These are phyloP conservation scores for Teleopsis dalmanni DNA, from an alignment of 1,140 invertebrate genomes.

Conservation along the genomic window DNA sequence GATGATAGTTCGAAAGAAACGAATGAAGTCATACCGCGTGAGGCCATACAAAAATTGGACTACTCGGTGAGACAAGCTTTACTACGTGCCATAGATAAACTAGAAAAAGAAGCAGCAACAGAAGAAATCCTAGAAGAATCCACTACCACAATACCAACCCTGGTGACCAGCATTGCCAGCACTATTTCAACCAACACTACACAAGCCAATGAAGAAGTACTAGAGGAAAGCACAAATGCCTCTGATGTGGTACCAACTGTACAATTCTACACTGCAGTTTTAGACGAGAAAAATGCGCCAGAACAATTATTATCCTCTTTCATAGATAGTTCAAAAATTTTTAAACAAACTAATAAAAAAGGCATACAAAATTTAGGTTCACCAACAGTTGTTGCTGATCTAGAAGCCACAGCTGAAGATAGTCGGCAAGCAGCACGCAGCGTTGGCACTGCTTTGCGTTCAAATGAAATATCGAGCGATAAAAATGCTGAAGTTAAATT, in stretches of 20 bases:
- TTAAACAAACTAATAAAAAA: constrained; percentile 31
- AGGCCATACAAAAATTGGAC: constrained; percentile 54
- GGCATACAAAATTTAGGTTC: background rate
- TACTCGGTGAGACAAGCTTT: constrained; percentile 61
- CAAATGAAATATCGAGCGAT: constrained; percentile 33
- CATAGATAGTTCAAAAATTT: constrained; percentile 34
- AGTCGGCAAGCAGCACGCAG: constrained; percentile 28
- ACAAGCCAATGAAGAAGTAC: constrained; percentile 27
- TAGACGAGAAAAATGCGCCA: constrained; percentile 35
- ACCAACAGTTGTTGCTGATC: constrained; percentile 3
- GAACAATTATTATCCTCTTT: constrained; percentile 35
- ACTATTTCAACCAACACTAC: constrained; percentile 35
- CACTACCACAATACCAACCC: constrained; percentile 12
- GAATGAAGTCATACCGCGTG: constrained; percentile 45
- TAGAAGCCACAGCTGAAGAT: constrained; percentile 10
- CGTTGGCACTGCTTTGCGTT: constrained; percentile 22
- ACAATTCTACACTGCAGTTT: constrained; percentile 41
- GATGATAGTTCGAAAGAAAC: constrained; percentile 44
- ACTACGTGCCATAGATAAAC: constrained; percentile 59
- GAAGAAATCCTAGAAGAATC: constrained; percentile 23
- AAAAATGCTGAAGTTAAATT: constrained; percentile 37
- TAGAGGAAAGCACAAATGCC: constrained; percentile 35
- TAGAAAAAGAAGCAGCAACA: constrained; percentile 50
- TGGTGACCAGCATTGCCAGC: constrained; percentile 7
- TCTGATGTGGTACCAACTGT: constrained; percentile 32